phyloP scores from a whole-genome alignment of 2,797 vertebrate genomes.

The Macrochelys suwanniensis region DNA sequence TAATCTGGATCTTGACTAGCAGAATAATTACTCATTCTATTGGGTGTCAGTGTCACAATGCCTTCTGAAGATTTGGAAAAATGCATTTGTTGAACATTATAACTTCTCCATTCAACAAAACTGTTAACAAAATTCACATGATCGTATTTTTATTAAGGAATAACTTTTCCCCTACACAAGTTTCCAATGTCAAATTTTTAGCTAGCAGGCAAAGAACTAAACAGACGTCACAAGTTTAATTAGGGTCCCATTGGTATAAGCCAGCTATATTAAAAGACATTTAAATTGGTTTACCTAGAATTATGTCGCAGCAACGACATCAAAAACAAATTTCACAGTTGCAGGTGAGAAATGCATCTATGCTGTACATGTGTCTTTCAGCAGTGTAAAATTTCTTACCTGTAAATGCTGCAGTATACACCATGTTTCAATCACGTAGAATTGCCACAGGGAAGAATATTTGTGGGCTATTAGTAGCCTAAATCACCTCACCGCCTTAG shows the following conservation, averaged over 20 bases:
- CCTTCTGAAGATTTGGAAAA: not conserved
- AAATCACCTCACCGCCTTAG: slow-evolving; percentile 74
- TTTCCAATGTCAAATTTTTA: not conserved
- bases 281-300: not conserved
- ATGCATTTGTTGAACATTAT: not conserved
- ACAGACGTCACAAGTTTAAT: not conserved
- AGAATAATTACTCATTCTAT: not conserved
- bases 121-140: not conserved
- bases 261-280: not conserved
- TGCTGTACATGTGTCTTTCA: not conserved
- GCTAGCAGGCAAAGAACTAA: not conserved
- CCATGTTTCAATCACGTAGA: slow-evolving; percentile 21
- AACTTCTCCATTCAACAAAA: not conserved
- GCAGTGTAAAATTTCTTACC: slow-evolving; percentile 73
- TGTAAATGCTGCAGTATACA: slow-evolving; percentile 24
- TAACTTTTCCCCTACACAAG: not conserved
- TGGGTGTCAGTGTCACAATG: not conserved
- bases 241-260: not conserved
- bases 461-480: slow-evolving; percentile 38
- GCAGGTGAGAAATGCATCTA: not conserved
- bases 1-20: not conserved
- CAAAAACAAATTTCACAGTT: not conserved
- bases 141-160: not conserved
- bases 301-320: not conserved
- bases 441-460: slow-evolving; percentile 45